Evolutionary conservation across 1,140 invertebrate genomes (phyloP), one percentile per base, ranked within the genome.

Genomic region (Heliconius himera): DNA sequence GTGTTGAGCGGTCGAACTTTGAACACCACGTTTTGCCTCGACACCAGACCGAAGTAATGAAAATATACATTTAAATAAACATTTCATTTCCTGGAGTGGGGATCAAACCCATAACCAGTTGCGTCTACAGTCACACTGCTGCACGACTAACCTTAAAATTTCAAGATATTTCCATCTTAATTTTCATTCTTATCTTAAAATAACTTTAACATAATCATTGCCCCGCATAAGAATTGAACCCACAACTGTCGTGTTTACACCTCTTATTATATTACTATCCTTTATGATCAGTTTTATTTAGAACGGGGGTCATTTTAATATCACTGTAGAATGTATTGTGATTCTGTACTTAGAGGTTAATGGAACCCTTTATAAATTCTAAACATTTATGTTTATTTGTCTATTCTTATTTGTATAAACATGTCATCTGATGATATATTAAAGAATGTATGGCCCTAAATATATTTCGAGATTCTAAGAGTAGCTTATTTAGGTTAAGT

Each of bases 301-400:
- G 60, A 66, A 66, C 60, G 22, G 60, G 54, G 60, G 26, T 26
- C 60, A 66, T 66, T 66, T 66, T 66, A 16, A 66, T 26, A 66
- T 5, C 3, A 66, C 22, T 66, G 4, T 56, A 56, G 54, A 22
- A 3, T 22, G 22, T 22, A 56, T 66, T 66, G 22, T 66, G 5
- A 66, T 26, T 22, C n/a, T 8, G 3, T 66, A 66, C 13, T 66
- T 66, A 66, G 60, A 26, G 26, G 11, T 9, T 66, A 60, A 66
- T 66, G 60, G 60, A 29, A 26, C 22, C 60, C 60, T 66, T 13
- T 66, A 56, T 9, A 5, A 26, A 16, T 66, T 26, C 22, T 26
- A 66, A 66, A 13, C 60, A 66, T 66, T 66, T 66, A 26, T 66
- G 60, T 66, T 16, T 66, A 9, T 16, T 22, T 66, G n/a, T 11